Evolutionary conservation across 2,113 vertebrate species (phyloP).

Genomic region (Mohoua ochrocephala): DNA sequence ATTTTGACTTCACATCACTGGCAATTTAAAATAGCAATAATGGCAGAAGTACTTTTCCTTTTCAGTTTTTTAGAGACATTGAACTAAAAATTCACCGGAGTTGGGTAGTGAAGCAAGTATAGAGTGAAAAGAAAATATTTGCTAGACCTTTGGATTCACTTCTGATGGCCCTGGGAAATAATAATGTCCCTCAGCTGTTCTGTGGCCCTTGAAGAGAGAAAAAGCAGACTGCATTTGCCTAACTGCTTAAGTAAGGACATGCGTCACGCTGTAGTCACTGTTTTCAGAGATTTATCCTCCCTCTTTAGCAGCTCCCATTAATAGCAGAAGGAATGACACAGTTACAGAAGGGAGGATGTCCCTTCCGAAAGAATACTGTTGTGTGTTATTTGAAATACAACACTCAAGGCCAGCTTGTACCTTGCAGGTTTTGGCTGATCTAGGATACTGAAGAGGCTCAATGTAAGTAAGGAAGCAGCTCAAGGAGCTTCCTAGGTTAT

Average conservation of each 20-base stretch:
- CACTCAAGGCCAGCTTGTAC: background rate
- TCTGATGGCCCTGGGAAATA: background rate
- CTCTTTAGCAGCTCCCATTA: slow-evolving; percentile 33
- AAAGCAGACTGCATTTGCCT: background rate
- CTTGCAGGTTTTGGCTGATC: background rate
- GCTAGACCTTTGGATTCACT: background rate
- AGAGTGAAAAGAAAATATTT: background rate
- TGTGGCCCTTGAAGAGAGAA: background rate
- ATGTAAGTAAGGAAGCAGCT: background rate
- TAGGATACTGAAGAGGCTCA: background rate
- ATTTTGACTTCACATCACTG: background rate
- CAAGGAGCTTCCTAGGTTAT: background rate
- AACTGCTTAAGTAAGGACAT: background rate
- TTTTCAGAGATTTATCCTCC: slow-evolving; percentile 27
- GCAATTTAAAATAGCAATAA: background rate
- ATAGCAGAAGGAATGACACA: background rate
- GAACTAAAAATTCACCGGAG: background rate
- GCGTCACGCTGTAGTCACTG: background rate
- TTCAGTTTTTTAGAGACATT: background rate
- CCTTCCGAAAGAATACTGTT: background rate
- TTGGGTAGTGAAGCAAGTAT: background rate
- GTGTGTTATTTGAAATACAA: background rate
- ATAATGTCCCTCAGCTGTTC: background rate
- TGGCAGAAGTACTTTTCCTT: background rate
- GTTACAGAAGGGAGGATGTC: background rate